Evolutionary conservation across 1,140 invertebrate species (phyloP), one percentile per base, ranked within the genome.

Genomic region (Berghia stephanieae): DNA sequence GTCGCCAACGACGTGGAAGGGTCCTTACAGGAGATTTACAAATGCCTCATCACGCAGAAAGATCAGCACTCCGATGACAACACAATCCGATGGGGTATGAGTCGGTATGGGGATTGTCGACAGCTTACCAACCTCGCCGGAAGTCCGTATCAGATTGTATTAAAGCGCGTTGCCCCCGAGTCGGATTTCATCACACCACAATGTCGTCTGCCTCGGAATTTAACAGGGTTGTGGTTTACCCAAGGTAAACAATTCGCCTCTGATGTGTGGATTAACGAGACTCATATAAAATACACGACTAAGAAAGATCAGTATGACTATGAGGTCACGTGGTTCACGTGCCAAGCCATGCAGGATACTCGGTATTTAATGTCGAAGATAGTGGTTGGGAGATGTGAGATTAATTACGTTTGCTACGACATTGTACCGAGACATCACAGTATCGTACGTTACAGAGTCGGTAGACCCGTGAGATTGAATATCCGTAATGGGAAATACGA

Each of bases 401-500:
- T 98, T 85, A 97, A 98, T 92, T 98, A 95, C 84, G 93, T 98
- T 16, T 99, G 97, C 85, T 98, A 97, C 84, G 96, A 99, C 87
- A 97, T 99, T 88, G 93, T 98, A 13, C 95, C 96, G 0, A 92
- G 95, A 78, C 97, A 99, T 91, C 96, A 98, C 83, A 98, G 98
- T 87, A 92, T 99, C 79, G 98, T 99, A 78, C 92, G 95, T 83
- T 99, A 95, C 88, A 92, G 97, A 79, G 95, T 94, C 89, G 96
- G 97, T 72, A 42, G 34, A 2, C 52, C 74, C 16, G 6, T n/a
- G 3, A 76, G 52, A 42, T 38, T 68, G 27, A 42, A 60, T 4
- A 46, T 49, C n/a, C n/a, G n/a, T 49, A 21, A 38, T 21, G 1
- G 36, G 21, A 63, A 68, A 1, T 3, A 43, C 1, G 24, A 16